These are phyloP conservation scores for Anguilla rostrata DNA, from an alignment of 2,113 vertebrate species.

Conservation along the genomic window DNA sequence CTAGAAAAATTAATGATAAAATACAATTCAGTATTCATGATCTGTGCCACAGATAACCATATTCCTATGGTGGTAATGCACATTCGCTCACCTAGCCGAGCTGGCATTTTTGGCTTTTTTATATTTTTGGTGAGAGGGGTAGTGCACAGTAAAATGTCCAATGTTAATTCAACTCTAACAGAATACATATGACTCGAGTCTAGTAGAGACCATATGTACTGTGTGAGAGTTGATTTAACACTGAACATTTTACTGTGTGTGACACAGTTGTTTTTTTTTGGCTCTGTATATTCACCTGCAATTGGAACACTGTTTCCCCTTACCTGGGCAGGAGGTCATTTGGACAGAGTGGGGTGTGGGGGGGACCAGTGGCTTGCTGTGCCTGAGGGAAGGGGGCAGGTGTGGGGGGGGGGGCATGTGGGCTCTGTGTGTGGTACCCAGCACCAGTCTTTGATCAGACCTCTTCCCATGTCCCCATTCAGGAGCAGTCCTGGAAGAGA, in stretches of 20 bases:
- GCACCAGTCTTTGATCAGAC: conserved; percentile 77
- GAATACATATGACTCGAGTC: too few species aligned
- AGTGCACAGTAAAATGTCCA: too few species aligned
- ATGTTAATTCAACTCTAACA: too few species aligned
- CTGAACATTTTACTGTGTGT: not conserved
- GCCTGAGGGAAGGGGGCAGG: not conserved
- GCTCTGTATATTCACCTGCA: not conserved
- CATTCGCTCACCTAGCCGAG: not conserved
- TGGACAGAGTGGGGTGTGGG: not conserved
- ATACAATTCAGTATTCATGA: too few species aligned
- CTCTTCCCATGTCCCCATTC: conserved; percentile 77
- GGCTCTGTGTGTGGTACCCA: conserved; percentile 73
- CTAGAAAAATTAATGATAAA: too few species aligned
- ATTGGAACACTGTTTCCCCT: not conserved
- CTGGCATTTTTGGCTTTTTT: too few species aligned
- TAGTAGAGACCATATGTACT: too few species aligned
- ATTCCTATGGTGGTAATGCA: not conserved
- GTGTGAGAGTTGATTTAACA: too few species aligned
- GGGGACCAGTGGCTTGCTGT: not conserved
- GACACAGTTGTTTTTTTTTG: not conserved
- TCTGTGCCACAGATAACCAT: too few species aligned
- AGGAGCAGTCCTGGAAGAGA: conserved; percentile 72
- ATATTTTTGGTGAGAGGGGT: too few species aligned
- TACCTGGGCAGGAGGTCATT: not conserved
- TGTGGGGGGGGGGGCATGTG: conserved; percentile 20